Conservation (phyloP, 2,113 vertebrate species). For the Pyxicephalus adspersus region DNA sequence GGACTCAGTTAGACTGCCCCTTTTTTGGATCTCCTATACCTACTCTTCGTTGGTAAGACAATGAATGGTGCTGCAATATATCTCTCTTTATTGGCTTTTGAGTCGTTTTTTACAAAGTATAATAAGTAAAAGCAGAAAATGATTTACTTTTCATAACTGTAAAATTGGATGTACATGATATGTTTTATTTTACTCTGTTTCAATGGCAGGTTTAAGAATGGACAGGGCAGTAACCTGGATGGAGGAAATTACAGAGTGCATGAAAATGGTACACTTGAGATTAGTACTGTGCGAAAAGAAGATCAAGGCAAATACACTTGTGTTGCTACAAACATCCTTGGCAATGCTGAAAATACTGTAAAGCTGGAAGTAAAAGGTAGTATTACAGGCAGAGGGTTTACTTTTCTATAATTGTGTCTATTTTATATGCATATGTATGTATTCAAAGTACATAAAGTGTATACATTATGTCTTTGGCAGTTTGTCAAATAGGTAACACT, state of each 20-base stretch:
- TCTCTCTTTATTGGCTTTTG: neutral
- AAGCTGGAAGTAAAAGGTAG: constrained; percentile 96
- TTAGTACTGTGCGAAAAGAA: constrained; percentile 80
- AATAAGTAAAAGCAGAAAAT: no score
- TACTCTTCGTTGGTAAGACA: constrained; percentile 88
- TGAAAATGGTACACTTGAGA: constrained; percentile 90
- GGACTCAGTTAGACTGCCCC: constrained; percentile 87
- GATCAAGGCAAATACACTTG: constrained; percentile 97
- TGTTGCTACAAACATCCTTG: constrained; percentile 90
- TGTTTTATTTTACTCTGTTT: constrained; percentile 3
- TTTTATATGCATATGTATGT: no score
- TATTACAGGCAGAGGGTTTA: neutral
- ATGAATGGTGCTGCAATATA: neutral
- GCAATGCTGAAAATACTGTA: constrained; percentile 87
- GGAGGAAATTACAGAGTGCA: constrained; percentile 89
- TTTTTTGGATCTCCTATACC: constrained; percentile 96
- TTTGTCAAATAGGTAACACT: no score
- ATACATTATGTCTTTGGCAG: no score
- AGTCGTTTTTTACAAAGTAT: no score
- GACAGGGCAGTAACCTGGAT: constrained; percentile 91
- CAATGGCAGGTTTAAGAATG: constrained; percentile 93
- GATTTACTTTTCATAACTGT: no score
- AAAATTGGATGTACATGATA: no score
- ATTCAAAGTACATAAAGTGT: no score
- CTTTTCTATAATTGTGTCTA: no score